Base-by-base conservation (phyloP, 2,113 vertebrate species). In the Cavia aperea region DNA sequence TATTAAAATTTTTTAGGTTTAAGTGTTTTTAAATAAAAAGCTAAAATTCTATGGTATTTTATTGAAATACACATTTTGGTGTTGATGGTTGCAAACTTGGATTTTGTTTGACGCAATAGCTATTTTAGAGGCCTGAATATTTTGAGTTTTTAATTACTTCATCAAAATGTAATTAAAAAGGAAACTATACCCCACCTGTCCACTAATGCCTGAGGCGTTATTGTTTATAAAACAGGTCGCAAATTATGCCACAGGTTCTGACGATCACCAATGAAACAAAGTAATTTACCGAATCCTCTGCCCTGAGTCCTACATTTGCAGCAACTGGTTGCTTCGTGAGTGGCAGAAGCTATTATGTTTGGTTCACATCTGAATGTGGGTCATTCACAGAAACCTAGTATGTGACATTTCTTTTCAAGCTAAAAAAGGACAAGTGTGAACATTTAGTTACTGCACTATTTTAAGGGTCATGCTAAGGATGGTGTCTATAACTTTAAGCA, bases 101-200 rank as follows among this genome's bases (percentile, higher is more conserved):
- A 86, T 90, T 93, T 92, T 26, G 63, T 72, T 73, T 46, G 89
- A 85, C 21, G 73, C 73, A 56, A 81, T 1, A 60, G 65, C 4
- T 72, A n/a, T 85, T 81, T 13, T 36, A 63, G 77, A 51, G 46
- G 29, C n/a, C 36, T 89, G 58, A 77, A 92, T 95, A 36, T 88
- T 84, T 84, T 94, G n/a, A 56, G 51, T 54, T 79, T 89, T 82
- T 83, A 89, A 93, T 82, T 95, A 95, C 91, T 91, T 82, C 60
- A 91, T 97, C 96, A 97, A 98, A 97, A 98, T 98, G 97, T 98
- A 98, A 98, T 98, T 98, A 98, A 98, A 98, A 98, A 95, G 91
- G 89, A 97, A 98, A 97, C 97, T 97, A 96, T 96, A 97, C 97
- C 98, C 97, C 97, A 98, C 98, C 98, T 98, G 97, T 98, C 97